These are phyloP conservation scores for Philhelius pedissequus DNA, from an alignment of 2,888 invertebrate species.

Conservation along the genomic window DNA sequence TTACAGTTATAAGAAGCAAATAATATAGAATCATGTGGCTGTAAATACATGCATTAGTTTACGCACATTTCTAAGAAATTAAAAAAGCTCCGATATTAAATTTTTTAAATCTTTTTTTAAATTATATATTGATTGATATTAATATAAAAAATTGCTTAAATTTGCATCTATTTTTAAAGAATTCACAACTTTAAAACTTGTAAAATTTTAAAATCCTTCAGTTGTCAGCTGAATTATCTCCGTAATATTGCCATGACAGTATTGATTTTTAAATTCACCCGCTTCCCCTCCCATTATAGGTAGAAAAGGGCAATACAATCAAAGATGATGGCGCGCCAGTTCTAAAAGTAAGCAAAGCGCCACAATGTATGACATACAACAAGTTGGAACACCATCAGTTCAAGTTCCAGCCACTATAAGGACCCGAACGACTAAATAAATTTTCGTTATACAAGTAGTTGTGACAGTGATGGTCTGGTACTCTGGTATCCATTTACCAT, in stretches of 20 bases:
- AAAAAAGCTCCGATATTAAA: no score
- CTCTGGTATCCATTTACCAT: background rate
- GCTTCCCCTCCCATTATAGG: background rate
- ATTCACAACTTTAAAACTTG: background rate
- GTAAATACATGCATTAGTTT: no score
- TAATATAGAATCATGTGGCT: no score
- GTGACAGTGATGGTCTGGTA: slow-evolving; percentile 21
- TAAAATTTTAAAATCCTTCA: slow-evolving; percentile 7
- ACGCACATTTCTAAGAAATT: no score
- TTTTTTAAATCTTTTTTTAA: no score
- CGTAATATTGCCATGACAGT: slow-evolving; percentile 42
- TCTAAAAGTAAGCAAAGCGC: slow-evolving; percentile 27
- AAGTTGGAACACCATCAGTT: slow-evolving; percentile 51
- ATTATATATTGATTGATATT: no score
- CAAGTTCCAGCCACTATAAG: background rate
- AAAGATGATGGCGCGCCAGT: slow-evolving; percentile 18
- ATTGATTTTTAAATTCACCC: slow-evolving; percentile 44
- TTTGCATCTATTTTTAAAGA: no score
- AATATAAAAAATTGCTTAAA: no score
- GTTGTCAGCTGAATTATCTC: slow-evolving; percentile 41
- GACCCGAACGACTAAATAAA: slow-evolving; percentile 1
- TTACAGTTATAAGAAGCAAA: no score
- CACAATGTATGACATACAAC: slow-evolving; percentile 59
- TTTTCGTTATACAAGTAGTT: no score
- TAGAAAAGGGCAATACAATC: slow-evolving; percentile 21